A percentile compares a stretch with the other conserved stretches of the same genome.
These are phyloP conservation scores for Gorilla gorilla DNA, from an alignment of 2,113 vertebrate genomes.

Conservation along the genomic window DNA sequence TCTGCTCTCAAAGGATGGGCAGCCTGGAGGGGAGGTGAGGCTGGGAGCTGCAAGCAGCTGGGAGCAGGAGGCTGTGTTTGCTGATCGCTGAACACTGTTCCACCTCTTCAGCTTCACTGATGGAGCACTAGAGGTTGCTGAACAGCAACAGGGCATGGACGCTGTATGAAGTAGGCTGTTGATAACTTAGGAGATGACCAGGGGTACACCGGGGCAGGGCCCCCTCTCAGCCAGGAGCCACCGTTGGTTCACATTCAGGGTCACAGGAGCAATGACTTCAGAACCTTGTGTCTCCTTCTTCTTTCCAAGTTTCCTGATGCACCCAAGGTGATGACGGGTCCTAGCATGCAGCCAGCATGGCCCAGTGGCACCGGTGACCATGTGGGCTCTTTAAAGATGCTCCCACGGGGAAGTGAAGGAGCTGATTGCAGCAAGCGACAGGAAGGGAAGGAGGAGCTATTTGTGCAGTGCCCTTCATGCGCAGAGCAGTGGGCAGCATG, in stretches of 20 bases:
- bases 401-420: background rate
- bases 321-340: background rate
- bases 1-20: background rate
- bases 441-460: background rate
- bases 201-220: background rate
- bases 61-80: background rate
- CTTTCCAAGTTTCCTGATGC: background rate
- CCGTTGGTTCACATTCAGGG: background rate
- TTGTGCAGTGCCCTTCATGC: background rate
- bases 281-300: background rate
- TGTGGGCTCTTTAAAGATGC: background rate
- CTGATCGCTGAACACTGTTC: background rate
- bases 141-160: background rate
- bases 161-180: accelerated
- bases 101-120: background rate
- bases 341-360: background rate
- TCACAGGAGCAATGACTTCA: background rate
- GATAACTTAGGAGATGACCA: background rate
- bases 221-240: too few relatives aligned
- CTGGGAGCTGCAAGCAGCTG: background rate
- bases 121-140: background rate
- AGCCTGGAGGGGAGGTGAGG: background rate
- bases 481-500: background rate
- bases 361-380: background rate
- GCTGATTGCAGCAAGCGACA: background rate